Evolutionary conservation across 2,113 vertebrate genomes (phyloP), one percentile per base, ranked within the genome.

Genomic region (Psephotus haematonotus): DNA sequence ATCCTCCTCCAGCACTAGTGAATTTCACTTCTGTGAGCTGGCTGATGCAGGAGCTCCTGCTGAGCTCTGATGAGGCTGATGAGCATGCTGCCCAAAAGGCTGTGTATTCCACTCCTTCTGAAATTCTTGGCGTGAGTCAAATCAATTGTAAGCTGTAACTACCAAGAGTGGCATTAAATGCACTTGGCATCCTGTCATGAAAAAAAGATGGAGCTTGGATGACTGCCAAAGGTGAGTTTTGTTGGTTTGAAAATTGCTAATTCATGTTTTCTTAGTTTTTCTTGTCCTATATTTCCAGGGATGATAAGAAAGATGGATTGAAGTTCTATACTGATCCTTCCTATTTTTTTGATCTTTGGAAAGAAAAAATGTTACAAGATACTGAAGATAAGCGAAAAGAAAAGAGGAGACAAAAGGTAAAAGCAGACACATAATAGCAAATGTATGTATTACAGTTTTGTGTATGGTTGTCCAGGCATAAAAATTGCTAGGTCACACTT

Each of bases 361-460:
- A 99, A 97, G 99, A 99, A 95, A 99, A 99, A 97, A 99, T 99
- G 99, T 97, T 99, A 57, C 99, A 99, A 97, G 99, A 99, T 98
- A 99, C 99, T 4, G 99, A 99, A 97, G 99, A 99, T 96, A 99
- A 99, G 95, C 98, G 99, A 90, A 99, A 99, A 97, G 99, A 99
- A 94, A 98, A 98, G 89, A 98, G 98, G 31, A 97, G 98, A 67
- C 98, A 98, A 76, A 98, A 98, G 98, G 98, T 98, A 98, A 97
- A 76, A 89, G 15, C 31, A 75, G 35, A 68, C 76, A 57, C 31
- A 6, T 52, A 72, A 33, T 7, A 14, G 6, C 29, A 67, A 35
- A 74, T 53, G 25, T 6, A 10, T 75, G 9, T 11, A 3, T 70
- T 91, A 37, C 17, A 60, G 1, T 79, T 76, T 39, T 64, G 11